These are phyloP conservation scores for Otus scops DNA, from an alignment of 2,797 vertebrate species.

Conservation along the genomic window DNA sequence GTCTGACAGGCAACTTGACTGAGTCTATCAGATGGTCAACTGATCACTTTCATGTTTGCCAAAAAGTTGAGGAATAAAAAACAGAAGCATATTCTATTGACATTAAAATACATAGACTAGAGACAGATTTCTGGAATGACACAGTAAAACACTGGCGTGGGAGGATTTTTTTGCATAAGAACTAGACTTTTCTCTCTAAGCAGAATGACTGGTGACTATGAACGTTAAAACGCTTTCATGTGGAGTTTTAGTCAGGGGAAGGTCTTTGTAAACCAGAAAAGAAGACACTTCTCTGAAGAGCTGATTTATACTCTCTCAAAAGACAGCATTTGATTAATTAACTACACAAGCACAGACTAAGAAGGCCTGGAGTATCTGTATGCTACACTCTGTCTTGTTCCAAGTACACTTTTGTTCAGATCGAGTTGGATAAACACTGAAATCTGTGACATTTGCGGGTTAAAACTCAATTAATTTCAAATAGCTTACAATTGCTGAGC, in stretches of 20 bases:
- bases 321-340: background rate
- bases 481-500: background rate
- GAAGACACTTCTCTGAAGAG: background rate
- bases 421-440: background rate
- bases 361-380: background rate
- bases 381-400: background rate
- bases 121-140: constrained; percentile 5
- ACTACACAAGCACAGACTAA: background rate
- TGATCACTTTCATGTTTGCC: background rate
- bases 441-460: background rate
- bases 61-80: background rate
- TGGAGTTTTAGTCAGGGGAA: background rate
- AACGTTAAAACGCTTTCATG: background rate
- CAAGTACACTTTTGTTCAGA: background rate
- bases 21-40: constrained; percentile 20
- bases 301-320: background rate
- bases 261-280: background rate
- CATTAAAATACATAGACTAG: constrained; percentile 7
- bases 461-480: background rate
- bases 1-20: background rate
- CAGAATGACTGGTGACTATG: background rate
- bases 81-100: background rate
- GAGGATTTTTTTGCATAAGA: constrained; percentile 11
- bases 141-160: background rate
- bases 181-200: background rate